These are phyloP conservation scores for Hylomyscus alleni DNA, from an alignment of 2,797 vertebrate genomes.

Conservation along the genomic window DNA sequence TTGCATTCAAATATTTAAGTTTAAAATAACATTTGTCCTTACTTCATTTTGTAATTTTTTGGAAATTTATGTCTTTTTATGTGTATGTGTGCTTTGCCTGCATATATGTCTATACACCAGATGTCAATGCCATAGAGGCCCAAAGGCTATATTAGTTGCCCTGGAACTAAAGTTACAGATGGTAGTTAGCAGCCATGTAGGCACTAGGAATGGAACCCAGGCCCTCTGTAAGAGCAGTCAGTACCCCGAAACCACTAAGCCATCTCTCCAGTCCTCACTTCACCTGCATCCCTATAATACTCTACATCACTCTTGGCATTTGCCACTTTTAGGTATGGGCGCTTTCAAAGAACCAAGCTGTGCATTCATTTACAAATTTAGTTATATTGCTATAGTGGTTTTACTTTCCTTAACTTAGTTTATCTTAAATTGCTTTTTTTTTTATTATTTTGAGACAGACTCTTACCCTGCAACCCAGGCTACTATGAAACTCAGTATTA, in stretches of 20 bases:
- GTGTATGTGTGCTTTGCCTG: not conserved
- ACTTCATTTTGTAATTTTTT: not conserved
- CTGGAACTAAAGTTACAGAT: not conserved
- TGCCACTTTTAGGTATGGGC: not conserved
- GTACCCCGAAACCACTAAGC: not conserved
- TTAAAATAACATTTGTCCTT: not conserved
- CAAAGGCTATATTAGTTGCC: not conserved
- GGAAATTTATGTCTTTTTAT: not conserved
- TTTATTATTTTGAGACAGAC: not conserved
- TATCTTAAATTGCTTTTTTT: constrained; percentile 36
- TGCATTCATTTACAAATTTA: constrained; percentile 5
- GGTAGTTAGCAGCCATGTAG: not conserved
- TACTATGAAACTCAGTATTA: not conserved
- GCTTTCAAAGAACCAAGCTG: constrained; percentile 43
- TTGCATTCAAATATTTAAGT: not conserved
- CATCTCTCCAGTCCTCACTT: not conserved
- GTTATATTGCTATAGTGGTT: not conserved
- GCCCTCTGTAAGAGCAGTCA: not conserved
- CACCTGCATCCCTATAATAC: not conserved
- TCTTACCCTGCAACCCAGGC: not conserved
- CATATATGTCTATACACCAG: not conserved
- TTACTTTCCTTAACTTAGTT: constrained; percentile 51
- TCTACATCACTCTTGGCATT: constrained; percentile 5
- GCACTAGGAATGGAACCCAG: not conserved
- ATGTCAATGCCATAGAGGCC: not conserved